Conservation (phyloP, 2,888 invertebrate species). For the Laothoe populi region DNA sequence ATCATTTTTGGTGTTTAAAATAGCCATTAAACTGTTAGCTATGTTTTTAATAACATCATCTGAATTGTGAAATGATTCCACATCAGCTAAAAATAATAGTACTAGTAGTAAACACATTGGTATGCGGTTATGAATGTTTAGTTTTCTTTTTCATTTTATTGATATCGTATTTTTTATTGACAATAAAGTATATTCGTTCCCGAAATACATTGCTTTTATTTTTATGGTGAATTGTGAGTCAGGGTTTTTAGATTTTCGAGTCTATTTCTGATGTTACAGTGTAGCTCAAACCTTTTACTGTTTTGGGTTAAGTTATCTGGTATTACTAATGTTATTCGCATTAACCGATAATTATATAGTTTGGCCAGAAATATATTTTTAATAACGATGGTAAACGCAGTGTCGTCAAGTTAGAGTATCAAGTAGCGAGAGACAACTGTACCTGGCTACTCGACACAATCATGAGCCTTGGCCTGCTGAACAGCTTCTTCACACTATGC, state of each 20-base stretch:
- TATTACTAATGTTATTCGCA: no score
- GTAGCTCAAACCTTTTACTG: background rate
- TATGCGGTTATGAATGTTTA: constrained; percentile 6
- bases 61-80: constrained; percentile 15
- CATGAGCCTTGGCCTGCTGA: no score
- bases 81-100: constrained; percentile 12
- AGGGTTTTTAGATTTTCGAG: background rate
- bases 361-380: no score
- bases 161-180: constrained; percentile 23
- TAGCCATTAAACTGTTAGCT: background rate
- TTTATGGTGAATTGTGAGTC: constrained; percentile 12
- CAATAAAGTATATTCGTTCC: background rate
- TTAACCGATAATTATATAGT: no score
- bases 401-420: no score
- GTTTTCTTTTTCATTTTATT: constrained; percentile 7
- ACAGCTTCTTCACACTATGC: no score
- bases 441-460: no score
- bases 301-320: no score
- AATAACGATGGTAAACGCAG: no score
- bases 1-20: constrained; percentile 12
- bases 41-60: constrained; percentile 11
- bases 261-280: constrained; percentile 3
- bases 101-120: constrained; percentile 19
- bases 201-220: background rate
- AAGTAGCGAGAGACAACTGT: no score